These are phyloP conservation scores for Ictalurus punctatus DNA, from an alignment of 2,113 vertebrate genomes.

Conservation along the genomic window DNA sequence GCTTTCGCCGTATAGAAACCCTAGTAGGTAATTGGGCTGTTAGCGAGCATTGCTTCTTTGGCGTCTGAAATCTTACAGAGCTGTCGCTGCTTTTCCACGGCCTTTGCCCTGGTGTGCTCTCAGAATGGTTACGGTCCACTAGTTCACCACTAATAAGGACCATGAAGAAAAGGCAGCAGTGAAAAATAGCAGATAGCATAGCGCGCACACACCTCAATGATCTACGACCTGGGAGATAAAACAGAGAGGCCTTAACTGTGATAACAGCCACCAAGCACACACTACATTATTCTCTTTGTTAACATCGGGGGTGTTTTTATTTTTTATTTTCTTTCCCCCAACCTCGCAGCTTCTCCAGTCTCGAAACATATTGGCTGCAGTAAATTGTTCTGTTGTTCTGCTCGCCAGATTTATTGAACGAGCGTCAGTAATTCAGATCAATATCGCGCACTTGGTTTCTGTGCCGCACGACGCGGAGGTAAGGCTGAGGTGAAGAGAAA, in stretches of 20 bases:
- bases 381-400: conserved; percentile 58
- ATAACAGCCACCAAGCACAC: conserved; percentile 35
- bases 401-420: conserved; percentile 49
- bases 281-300: conserved; percentile 44
- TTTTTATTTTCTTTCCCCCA: background rate
- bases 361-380: conserved; percentile 47
- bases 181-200: background rate
- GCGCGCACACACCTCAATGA: conserved; percentile 15
- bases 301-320: conserved; percentile 12
- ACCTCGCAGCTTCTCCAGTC: conserved; percentile 30
- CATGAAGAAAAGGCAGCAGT: conserved; percentile 37
- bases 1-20: background rate
- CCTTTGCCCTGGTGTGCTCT: conserved; percentile 11
- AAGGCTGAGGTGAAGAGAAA: conserved; percentile 30
- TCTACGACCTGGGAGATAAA: conserved; percentile 34
- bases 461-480: conserved; percentile 23
- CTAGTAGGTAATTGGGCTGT: conserved; percentile 30
- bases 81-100: background rate
- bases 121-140: conserved; percentile 41
- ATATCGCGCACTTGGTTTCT: conserved; percentile 48
- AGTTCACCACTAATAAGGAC: conserved; percentile 63
- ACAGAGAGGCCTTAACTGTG: background rate
- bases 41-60: background rate
- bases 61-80: conserved; percentile 17
- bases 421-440: conserved; percentile 51